Conservation (phyloP, 1,140 invertebrate genomes). For the Drosophila subpulchrella region DNA sequence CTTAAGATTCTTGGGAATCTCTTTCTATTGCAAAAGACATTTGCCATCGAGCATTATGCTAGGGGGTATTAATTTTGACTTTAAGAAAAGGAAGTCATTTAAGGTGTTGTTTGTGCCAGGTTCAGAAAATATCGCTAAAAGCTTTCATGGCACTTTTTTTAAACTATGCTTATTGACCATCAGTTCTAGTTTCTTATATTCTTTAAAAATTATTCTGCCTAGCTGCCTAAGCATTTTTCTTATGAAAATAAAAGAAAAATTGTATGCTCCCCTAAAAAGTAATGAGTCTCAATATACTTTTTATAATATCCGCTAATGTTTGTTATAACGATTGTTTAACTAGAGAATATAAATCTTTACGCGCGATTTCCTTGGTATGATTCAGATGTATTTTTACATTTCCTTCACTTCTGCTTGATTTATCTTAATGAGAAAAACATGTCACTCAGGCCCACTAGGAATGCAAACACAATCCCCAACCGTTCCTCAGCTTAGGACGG, state of each 20-base stretch:
- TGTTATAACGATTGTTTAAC: no score
- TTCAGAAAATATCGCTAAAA: background rate
- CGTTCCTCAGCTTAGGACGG: background rate
- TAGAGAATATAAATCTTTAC: no score
- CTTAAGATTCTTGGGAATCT: conserved; percentile 6
- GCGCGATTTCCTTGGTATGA: background rate
- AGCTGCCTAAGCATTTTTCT: no score
- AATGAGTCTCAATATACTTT: no score
- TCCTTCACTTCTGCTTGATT: background rate
- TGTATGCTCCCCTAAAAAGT: no score
- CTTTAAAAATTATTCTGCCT: no score
- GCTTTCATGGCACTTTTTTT: no score
- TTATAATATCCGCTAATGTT: no score
- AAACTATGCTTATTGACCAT: no score
- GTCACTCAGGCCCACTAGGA: conserved; percentile 2
- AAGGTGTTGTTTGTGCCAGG: background rate
- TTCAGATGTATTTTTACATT: conserved; percentile 1
- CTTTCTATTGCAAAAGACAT: conserved; percentile 2
- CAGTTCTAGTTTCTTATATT: no score
- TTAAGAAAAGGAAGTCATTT: conserved; percentile 1
- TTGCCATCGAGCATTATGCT: background rate
- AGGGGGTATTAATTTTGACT: background rate
- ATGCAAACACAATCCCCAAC: conserved; percentile 19
- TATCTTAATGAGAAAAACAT: conserved; percentile 21
- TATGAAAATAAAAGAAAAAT: no score